Evolutionary conservation across 1,140 invertebrate species (phyloP), one percentile per base, ranked within the genome.

Genomic region (Leptoteleia sp.): DNA sequence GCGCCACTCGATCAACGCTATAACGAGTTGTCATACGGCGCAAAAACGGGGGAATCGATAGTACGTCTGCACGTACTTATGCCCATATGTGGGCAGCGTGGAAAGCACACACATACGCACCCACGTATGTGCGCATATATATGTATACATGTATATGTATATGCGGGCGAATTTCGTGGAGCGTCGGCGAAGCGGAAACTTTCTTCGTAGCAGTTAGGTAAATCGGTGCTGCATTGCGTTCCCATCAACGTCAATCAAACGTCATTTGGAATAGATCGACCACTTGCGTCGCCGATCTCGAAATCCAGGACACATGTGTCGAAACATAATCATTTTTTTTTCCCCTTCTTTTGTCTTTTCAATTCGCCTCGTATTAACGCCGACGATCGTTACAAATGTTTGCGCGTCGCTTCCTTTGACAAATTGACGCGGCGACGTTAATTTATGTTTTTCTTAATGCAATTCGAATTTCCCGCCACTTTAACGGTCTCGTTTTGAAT

Each of bases 1-100:
- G 71, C 57, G 37, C 38, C 67, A 79, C 76, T 79, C 76, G 67
- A 81, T 79, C 80, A 81, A 75, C 65, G 65, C 45, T 68, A 81
- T 76, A 81, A 81, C 76, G 72, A 81, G 80, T 78, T 81, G 80
- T 76, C 80, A 79, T 76, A 79, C 47, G 70, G 65, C 37, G 62
- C 65, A 72, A 81, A 79, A 81, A 79, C 80, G 47, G 57, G 64
- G 22, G 71, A 76, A 76, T 81, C 76, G 72, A 79, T 78, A 79
- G 68, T 59, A 54, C 65, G 54, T 72, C 71, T 78, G 45, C 38
- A 61, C 45, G 55, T 78, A 78, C 71, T 79, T 72, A 64, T 64
- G 65, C 61, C 54, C 65, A 67, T 71, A 78, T 73, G 80, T 72
- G 71, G 61, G 65, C 47, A 73, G 37, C 59, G 48, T 61, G 37